These are phyloP conservation scores for Danio kyathit DNA, from an alignment of 2,797 vertebrate species.

Conservation along the genomic window DNA sequence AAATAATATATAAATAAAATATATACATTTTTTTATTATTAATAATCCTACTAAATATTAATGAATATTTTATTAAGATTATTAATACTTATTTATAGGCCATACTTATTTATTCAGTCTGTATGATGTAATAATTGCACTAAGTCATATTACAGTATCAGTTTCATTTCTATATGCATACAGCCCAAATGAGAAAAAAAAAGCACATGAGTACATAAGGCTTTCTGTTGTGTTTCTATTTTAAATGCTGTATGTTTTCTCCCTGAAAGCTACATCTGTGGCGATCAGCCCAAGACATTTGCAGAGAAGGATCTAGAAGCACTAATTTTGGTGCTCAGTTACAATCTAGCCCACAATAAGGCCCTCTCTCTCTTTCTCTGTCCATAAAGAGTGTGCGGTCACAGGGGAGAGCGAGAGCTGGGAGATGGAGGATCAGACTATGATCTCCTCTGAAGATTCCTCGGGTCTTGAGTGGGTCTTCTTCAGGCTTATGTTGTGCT, in stretches of 20 bases:
- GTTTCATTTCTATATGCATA: too few species aligned
- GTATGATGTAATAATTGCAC: too few species aligned
- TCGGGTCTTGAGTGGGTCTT: constrained; percentile 29
- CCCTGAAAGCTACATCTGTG: neutral
- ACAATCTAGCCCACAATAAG: constrained; percentile 42
- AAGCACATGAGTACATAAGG: neutral
- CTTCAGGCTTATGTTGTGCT: constrained; percentile 66
- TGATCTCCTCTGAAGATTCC: constrained; percentile 9
- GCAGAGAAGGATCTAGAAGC: constrained; percentile 28
- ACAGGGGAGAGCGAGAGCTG: neutral
- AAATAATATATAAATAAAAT: too few species aligned
- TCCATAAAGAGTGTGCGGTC: too few species aligned
- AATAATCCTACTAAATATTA: too few species aligned
- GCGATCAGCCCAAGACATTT: neutral
- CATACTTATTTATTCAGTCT: too few species aligned
- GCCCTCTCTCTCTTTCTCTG: constrained; percentile 20
- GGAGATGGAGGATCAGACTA: constrained; percentile 1
- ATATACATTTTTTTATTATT: too few species aligned
- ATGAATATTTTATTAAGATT: too few species aligned
- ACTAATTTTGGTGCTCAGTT: constrained; percentile 45
- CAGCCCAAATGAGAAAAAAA: too few species aligned
- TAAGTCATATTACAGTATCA: too few species aligned
- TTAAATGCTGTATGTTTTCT: neutral
- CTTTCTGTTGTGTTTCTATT: neutral
- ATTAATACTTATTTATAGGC: too few species aligned